Base-by-base conservation (phyloP, 2,888 invertebrate genomes). In the Hermaeophaga mercurialis region DNA sequence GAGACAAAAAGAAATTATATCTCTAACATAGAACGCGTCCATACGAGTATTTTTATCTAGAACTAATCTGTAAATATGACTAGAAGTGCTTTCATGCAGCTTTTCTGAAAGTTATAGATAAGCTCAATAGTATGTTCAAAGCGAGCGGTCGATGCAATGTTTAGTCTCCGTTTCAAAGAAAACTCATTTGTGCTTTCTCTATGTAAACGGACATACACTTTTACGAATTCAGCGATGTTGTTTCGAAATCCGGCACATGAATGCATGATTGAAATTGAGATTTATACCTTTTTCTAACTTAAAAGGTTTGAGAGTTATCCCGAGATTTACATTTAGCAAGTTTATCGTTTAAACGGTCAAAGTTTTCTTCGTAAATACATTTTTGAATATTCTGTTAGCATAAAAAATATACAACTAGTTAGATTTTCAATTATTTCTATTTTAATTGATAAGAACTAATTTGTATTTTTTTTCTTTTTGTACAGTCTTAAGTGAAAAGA, bases 31-130 rank as follows among this genome's bases (percentile, higher is more conserved):
- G 8, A 6, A 11, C 28, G n/a, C 50, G 8, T 50, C 64, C 70
- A 67, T 68, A 67, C 68, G 67, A 58, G 67, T 67, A 67, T 70
- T 69, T 66, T 54, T 74, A 73, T 73, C 73, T 34, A 66, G 62
- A 66, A 69, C 70, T 73, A 73, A 74, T 74, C 74, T 71, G 72
- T 70, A 72, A 73, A 73, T 72, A 73, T 48, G 45, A 38, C 44
- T 44, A 31, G 43, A 61, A 63, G 66, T 56, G 53, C 60, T 64
- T 61, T 58, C 58, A 62, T 54, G 58, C 43, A 45, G 38, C 58
- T 58, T 56, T 56, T 41, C 59, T 52, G 26, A 55, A 43, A 58
- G 60, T 58, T 54, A 58, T 54, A 63, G 64, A 66, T 66, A 67
- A 66, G 64, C 64, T 15, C 52, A 36, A 52, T 52, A 34, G 12